Percentiles rank a stretch among this genome's conserved stretches.
phyloP scores from a whole-genome alignment of 2,797 vertebrate genomes.

The Chanos chanos region DNA sequence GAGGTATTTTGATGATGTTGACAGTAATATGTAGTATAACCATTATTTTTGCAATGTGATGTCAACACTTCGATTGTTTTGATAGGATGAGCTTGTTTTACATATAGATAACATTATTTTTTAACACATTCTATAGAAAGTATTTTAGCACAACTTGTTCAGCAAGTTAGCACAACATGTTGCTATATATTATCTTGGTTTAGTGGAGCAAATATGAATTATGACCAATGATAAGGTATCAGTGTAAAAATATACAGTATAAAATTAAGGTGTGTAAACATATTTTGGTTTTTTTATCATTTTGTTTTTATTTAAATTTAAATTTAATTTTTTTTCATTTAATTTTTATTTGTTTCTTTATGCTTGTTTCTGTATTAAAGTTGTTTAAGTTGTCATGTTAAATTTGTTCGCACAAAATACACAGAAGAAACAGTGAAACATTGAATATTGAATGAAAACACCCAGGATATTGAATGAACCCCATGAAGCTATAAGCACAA shows the following conservation, averaged over 20 bases:
- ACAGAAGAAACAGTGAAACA: too few relatives aligned
- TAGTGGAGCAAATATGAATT: constrained; percentile 23
- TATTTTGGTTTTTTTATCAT: not conserved
- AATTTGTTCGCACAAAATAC: constrained; percentile 1
- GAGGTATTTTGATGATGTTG: too few relatives aligned
- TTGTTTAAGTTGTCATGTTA: constrained; percentile 12
- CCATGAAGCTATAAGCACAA: too few relatives aligned
- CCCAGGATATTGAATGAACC: too few relatives aligned
- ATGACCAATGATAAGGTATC: not conserved
- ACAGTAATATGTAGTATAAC: too few relatives aligned
- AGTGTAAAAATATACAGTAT: not conserved
- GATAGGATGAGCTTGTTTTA: too few relatives aligned
- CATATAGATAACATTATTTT: too few relatives aligned
- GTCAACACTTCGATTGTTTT: too few relatives aligned
- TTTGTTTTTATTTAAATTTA: not conserved
- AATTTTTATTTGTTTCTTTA: not conserved
- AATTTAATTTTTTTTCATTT: constrained; percentile 5
- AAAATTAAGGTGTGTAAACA: not conserved
- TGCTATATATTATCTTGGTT: constrained; percentile 15
- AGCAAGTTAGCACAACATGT: not conserved
- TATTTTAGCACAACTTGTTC: constrained; percentile 15
- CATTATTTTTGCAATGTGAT: too few relatives aligned
- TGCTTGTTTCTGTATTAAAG: not conserved
- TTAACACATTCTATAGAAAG: constrained; percentile 32
- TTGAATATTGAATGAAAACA: too few relatives aligned